Conservation (phyloP, 53 echinoderm and acorn worm genomes). For the Luidia sarsii region DNA sequence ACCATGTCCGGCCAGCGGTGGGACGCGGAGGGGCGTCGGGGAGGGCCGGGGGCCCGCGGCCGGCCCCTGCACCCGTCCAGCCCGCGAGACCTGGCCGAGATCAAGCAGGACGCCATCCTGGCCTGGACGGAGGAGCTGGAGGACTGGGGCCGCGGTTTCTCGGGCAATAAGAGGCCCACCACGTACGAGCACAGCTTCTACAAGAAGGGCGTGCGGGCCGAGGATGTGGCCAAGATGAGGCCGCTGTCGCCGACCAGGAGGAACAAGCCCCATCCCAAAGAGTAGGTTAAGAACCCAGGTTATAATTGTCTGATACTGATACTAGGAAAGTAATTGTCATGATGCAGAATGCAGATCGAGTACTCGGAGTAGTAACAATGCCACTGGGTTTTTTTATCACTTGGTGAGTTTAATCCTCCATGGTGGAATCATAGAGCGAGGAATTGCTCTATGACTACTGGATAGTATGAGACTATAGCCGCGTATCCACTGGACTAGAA, state of each 20-base stretch:
- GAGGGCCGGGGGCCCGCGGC: slow-evolving; percentile 26
- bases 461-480: too few species aligned
- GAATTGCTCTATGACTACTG: too few species aligned
- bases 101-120: slow-evolving; percentile 64
- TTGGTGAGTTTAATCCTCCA: too few species aligned
- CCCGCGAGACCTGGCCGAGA: slow-evolving; percentile 58
- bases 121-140: slow-evolving; percentile 85
- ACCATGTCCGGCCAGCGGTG: slow-evolving; percentile 85
- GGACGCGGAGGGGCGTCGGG: slow-evolving; percentile 44
- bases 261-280: slow-evolving; percentile 95
- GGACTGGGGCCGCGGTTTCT: slow-evolving; percentile 85
- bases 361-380: too few species aligned
- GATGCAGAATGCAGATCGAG: too few species aligned
- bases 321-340: too few species aligned
- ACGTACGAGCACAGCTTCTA: slow-evolving; percentile 91
- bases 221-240: slow-evolving; percentile 65
- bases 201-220: slow-evolving; percentile 58
- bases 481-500: too few species aligned
- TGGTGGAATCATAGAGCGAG: too few species aligned
- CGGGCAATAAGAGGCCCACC: slow-evolving; percentile 66
- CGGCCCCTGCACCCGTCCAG: slow-evolving; percentile 15
- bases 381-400: too few species aligned
- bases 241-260: slow-evolving; percentile 89
- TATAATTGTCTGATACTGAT: too few species aligned
- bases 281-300: too few species aligned